Conservation (phyloP, 2,888 invertebrate species). For the Cartodere bifasciata region DNA sequence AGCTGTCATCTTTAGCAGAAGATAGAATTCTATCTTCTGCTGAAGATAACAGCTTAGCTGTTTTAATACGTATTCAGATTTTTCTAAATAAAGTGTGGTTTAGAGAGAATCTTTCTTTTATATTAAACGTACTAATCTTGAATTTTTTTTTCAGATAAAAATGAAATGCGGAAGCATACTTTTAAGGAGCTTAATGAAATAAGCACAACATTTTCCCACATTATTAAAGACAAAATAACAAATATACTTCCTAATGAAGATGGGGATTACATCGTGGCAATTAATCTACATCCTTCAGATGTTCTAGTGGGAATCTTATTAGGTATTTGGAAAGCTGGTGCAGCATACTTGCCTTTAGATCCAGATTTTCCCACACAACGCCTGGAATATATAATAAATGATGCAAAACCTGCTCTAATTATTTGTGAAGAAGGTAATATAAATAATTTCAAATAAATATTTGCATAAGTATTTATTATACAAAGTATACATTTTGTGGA, state of each 20-base stretch:
- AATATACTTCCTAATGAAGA: slow-evolving; percentile 43
- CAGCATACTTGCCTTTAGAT: slow-evolving; percentile 75
- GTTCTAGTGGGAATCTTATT: slow-evolving; percentile 52
- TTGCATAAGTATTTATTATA: no score
- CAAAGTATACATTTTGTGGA: no score
- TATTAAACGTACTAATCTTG: no score
- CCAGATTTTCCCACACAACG: slow-evolving; percentile 56
- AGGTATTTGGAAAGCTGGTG: slow-evolving; percentile 69
- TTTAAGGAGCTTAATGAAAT: slow-evolving; percentile 44
- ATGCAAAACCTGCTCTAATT: slow-evolving; percentile 57
- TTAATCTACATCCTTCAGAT: slow-evolving; percentile 68
- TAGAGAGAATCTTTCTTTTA: no score
- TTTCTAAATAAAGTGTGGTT: no score
- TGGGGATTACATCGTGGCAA: slow-evolving; percentile 61
- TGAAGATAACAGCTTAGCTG: no score
- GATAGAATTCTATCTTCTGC: no score
- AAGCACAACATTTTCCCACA: slow-evolving; percentile 45
- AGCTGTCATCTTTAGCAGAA: no score
- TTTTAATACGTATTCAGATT: no score
- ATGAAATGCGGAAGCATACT: slow-evolving; percentile 31
- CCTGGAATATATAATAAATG: slow-evolving; percentile 61
- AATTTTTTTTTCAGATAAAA: no score
- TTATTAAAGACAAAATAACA: slow-evolving; percentile 36
- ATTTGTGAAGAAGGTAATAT: slow-evolving; percentile 56
- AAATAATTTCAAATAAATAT: no score